Evolutionary conservation across 2,113 vertebrate species (phyloP), one percentile per base, ranked within the genome.

Genomic region (Collichthys lucidus): DNA sequence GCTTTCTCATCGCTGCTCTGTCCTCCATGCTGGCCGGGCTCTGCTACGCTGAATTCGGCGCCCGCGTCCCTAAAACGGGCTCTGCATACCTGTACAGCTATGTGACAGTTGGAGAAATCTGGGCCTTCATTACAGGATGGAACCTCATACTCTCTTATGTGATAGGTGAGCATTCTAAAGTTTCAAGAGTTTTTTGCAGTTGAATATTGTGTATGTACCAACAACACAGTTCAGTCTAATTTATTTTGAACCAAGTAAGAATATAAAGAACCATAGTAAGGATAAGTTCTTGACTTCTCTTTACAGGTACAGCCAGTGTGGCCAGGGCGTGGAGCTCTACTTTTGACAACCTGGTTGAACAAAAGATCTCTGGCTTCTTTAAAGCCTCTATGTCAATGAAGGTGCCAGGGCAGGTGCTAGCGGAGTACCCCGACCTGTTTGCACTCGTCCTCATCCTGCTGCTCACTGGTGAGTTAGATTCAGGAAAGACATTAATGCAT

Each of bases 21-120:
- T 97, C 98, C 1, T 99, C 98, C 0, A 96, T 99, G 89, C 87
- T 99, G 93, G 97, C 98, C 0, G 98, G 98, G 20, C 93, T 99
- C 47, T 99, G 98, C 93, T 99, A 99, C 0, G 98, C 98, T 0
- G 98, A 99, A 82, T 99, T 99, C 22, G 98, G 98, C 0, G 98
- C 98, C 53, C 96, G 98, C 0, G 98, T 99, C 8, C 98, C 98
- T 79, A 96, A 97, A 87, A 97, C 97, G 0, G 98, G 98, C 52
- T 99, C 98, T 24, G 98, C 97, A 0, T 99, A 99, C 87, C 95
- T 99, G 42, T 99, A 99, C 95, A 99, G 97, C 92, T 99, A 98
- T 0, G 97, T 99, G 64, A 98, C 98, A 0, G 98, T 99, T 0
- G 98, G 98, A 0, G 98, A 99, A 92, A 97, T 99, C 77, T 99